Evolutionary conservation across 2,113 vertebrate genomes (phyloP), one percentile per base, ranked within the genome.

Genomic region (Eulacestoma nigropectus): DNA sequence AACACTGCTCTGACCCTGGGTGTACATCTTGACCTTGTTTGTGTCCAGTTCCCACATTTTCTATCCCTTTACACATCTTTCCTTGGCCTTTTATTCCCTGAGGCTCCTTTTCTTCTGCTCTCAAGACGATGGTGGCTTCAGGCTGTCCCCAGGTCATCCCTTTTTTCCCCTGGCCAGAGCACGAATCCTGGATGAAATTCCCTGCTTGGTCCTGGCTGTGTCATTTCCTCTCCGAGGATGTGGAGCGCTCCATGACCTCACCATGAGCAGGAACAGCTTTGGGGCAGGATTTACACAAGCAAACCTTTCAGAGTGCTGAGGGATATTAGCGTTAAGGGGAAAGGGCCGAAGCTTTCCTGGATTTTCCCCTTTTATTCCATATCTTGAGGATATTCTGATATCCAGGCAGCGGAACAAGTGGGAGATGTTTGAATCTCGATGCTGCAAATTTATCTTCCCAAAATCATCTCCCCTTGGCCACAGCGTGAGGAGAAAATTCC

Each of bases 211-310:
- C 32, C 79, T 89, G 96, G 84, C 80, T 47, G 21, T 39, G 35
- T 75, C 55, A 33, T 84, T 96, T 94, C 88, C 90, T 95, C 46
- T 60, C 74, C 5, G 13, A 89, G 83, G 74, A 87, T 57, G 50
- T 90, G 90, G 80, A 89, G 83, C 63, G 49, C 91, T 83, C 6
- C 16, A 44, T 85, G 72, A 78, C 83, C 91, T 96, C 94, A 92
- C 57, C 88, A 46, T 0, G 52, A 93, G 81, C 47, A 76, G 93
- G 94, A 89, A 35, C 49, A 89, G 59, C 21, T 64, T 50, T 65
- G 39, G 52, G 67, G 67, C 79, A 52, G 76, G 65, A 69, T 89
- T 85, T 69, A 47, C 75, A 87, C 90, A 75, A 70, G 63, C 7
- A 77, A 50, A 37, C 6, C 62, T 90, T 94, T 92, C 91, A 57